These are phyloP conservation scores for Pollicipes pollicipes DNA, from an alignment of 1,140 invertebrate genomes.

Conservation along the genomic window DNA sequence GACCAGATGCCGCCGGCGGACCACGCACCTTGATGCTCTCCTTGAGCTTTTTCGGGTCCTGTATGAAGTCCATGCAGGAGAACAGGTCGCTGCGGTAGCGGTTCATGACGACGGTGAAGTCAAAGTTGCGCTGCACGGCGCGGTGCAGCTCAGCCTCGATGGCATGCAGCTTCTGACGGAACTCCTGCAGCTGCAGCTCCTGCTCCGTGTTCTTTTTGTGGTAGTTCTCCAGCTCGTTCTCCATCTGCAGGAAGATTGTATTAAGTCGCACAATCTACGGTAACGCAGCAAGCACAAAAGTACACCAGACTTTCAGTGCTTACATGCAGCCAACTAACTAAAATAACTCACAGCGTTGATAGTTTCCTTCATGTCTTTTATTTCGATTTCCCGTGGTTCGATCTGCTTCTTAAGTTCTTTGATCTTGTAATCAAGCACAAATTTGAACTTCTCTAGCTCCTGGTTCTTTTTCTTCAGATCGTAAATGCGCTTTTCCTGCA, in stretches of 20 bases:
- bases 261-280: slow-evolving; percentile 9
- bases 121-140: slow-evolving; percentile 34
- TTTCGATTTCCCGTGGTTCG: slow-evolving; percentile 57
- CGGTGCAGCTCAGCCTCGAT: slow-evolving; percentile 45
- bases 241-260: slow-evolving; percentile 29
- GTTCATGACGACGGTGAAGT: slow-evolving; percentile 43
- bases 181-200: slow-evolving; percentile 49
- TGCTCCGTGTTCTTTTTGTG: slow-evolving; percentile 42
- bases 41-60: slow-evolving; percentile 56
- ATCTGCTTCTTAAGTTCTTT: slow-evolving; percentile 66
- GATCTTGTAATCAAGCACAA: slow-evolving; percentile 74
- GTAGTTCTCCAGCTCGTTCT: slow-evolving; percentile 46
- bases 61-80: slow-evolving; percentile 49
- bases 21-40: slow-evolving; percentile 45
- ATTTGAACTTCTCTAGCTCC: slow-evolving; percentile 77
- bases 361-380: slow-evolving; percentile 43
- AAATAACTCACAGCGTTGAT: slow-evolving; percentile 39
- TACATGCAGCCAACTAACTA: no score
- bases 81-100: slow-evolving; percentile 60
- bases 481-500: slow-evolving; percentile 51
- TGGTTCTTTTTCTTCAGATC: slow-evolving; percentile 67
- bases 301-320: no score
- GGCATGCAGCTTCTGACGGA: slow-evolving; percentile 52
- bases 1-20: no score
- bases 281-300: slow-evolving; percentile 1